Evolutionary conservation across 2,888 invertebrate species (phyloP).

Genomic region (Eutolmus rufibarbis): DNA sequence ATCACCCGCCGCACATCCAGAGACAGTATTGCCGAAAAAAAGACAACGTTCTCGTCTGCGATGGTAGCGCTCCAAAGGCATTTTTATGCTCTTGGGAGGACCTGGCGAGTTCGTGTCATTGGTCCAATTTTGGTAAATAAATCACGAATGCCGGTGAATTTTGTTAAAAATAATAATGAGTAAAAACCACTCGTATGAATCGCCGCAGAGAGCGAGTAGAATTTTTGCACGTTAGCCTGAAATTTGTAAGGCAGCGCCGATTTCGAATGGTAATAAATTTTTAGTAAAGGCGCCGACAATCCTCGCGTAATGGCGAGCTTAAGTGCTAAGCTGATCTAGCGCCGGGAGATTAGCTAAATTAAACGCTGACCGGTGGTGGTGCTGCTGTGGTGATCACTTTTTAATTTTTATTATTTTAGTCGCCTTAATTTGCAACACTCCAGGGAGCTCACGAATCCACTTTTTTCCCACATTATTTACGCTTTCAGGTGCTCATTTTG

Average conservation of each 20-base stretch:
- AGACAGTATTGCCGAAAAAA: neutral
- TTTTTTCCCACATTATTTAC: neutral
- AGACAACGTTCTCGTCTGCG: neutral
- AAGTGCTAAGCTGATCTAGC: neutral
- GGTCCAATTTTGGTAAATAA: slow-evolving; percentile 22
- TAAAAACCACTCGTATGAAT: neutral
- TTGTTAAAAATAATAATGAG: neutral
- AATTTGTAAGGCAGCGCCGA: neutral
- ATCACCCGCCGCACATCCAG: neutral
- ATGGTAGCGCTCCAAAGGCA: neutral
- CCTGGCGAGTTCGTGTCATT: slow-evolving; percentile 11
- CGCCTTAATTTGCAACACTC: neutral
- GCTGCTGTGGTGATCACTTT: neutral
- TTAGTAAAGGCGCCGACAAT: neutral
- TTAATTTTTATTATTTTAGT: neutral
- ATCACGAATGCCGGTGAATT: slow-evolving; percentile 18
- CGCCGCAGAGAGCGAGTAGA: neutral
- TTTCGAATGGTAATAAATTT: neutral
- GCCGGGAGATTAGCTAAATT: neutral
- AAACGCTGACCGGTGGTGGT: neutral
- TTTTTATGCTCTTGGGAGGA: neutral
- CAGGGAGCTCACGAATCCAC: neutral
- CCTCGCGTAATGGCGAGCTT: neutral
- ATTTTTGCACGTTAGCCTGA: slow-evolving; percentile 4
- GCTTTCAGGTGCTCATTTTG: neutral